Conservation (phyloP, 2,113 vertebrate genomes). For the Oreochromis tanganicae region DNA sequence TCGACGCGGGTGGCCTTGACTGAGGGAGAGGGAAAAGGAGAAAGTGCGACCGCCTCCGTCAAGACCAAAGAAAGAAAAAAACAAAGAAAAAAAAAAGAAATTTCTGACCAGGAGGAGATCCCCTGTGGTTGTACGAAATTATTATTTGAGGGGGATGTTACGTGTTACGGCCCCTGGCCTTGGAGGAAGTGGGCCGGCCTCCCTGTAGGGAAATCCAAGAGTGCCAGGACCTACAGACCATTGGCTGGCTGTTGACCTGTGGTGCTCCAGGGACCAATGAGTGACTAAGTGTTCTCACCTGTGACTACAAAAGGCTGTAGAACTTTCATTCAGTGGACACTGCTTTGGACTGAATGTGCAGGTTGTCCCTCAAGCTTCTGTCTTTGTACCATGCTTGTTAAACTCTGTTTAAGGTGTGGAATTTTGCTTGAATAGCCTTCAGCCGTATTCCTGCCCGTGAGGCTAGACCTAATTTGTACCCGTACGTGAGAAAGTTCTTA, state of each 20-base stretch:
- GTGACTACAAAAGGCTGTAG: neutral
- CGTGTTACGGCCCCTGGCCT: accelerated
- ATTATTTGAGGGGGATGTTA: neutral
- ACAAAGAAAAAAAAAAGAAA: accelerated
- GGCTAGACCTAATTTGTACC: neutral
- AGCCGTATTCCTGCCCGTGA: neutral
- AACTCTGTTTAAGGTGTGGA: neutral
- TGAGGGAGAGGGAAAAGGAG: neutral
- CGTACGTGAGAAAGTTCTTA: neutral
- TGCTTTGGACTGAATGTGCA: neutral
- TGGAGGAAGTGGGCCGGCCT: neutral
- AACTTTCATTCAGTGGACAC: neutral
- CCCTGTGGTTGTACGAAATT: neutral
- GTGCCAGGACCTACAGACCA: neutral
- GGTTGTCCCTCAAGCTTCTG: neutral
- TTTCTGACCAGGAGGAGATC: neutral
- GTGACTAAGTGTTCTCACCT: neutral
- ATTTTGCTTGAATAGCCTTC: neutral
- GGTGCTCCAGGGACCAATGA: neutral
- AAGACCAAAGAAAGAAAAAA: neutral
- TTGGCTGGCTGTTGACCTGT: neutral
- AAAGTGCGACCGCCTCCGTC: neutral
- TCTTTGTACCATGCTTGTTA: neutral
- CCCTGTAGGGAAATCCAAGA: neutral
- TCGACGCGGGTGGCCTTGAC: neutral